Conservation (phyloP, 37 sponge, comb jelly and placozoan genomes). For the Halichondria panicea region DNA sequence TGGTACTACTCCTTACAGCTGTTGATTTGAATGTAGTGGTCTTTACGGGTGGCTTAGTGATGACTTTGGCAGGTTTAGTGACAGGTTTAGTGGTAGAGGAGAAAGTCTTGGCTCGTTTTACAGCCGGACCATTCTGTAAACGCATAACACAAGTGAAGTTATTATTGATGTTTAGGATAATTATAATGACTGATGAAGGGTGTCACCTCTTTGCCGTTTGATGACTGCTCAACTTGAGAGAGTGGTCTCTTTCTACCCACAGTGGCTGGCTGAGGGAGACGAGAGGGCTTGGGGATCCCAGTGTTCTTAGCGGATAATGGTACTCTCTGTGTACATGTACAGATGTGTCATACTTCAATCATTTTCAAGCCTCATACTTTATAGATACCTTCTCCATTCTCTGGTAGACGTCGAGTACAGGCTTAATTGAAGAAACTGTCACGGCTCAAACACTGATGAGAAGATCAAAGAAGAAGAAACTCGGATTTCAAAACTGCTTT, state of each 20-base stretch:
- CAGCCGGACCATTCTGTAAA: background rate
- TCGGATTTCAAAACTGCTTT: no score
- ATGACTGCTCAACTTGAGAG: background rate
- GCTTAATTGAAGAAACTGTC: no score
- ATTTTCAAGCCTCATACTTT: background rate
- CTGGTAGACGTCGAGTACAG: no score
- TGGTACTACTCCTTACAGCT: background rate
- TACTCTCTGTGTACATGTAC: background rate
- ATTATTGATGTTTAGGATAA: background rate
- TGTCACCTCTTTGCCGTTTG: conserved; percentile 3
- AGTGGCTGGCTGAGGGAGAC: background rate
- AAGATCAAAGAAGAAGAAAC: no score
- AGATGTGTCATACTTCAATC: background rate
- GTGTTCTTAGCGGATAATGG: background rate
- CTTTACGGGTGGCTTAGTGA: background rate
- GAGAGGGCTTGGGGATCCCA: background rate
- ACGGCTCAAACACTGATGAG: no score
- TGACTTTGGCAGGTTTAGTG: background rate
- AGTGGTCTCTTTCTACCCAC: background rate
- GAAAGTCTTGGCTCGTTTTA: background rate
- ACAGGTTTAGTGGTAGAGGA: background rate
- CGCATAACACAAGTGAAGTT: background rate
- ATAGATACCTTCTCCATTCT: no score
- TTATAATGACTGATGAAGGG: background rate
- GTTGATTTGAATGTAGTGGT: background rate